Evolutionary conservation across 2,888 invertebrate species (phyloP), one percentile per base, ranked within the genome.

Genomic region (Sialis lutaria): DNA sequence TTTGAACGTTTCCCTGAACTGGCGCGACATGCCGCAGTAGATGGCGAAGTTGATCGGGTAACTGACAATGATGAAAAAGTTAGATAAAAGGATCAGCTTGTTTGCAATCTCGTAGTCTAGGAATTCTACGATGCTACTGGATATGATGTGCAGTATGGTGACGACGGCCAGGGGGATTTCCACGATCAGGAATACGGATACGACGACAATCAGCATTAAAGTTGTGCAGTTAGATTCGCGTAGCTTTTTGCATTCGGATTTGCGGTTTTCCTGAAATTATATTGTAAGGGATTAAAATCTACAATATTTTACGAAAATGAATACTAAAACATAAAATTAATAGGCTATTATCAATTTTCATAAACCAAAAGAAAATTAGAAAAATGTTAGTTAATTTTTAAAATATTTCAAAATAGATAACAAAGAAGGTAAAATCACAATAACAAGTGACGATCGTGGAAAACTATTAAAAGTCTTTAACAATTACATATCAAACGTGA

Each of bases 31-130:
- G 22, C 91, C 91, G 62, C 92, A 93, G 60, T 95, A 95, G 53
- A 93, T 91, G 50, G 90, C 92, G 59, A 95, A 93, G 64, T 93
- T 92, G 49, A 92, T 82, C 8, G 91, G 91, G 65, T 92, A 92
- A 42, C 88, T 88, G 37, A 90, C 75, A 49, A 91, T 82, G 50
- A 95, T 86, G 62, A 89, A 83, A 67, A 93, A 90, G 68, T 93
- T 93, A 8, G 88, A 88, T 59, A 89, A 78, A 50, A 85, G 63
- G 48, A 88, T 82, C 51, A 86, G 70, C 22, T 82, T 74, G 59
- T 85, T 85, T 10, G 85, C 84, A 45, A 84, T 75, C 53, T 79
- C 70, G 57, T 87, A 87, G 64, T 88, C 79, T 42, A 87, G 62
- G 53, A 85, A 79, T 55, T 81, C 77, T 8, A 73, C 76, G 42